Conservation (phyloP, 2,888 invertebrate species). For the Platynereis dumerilii region DNA sequence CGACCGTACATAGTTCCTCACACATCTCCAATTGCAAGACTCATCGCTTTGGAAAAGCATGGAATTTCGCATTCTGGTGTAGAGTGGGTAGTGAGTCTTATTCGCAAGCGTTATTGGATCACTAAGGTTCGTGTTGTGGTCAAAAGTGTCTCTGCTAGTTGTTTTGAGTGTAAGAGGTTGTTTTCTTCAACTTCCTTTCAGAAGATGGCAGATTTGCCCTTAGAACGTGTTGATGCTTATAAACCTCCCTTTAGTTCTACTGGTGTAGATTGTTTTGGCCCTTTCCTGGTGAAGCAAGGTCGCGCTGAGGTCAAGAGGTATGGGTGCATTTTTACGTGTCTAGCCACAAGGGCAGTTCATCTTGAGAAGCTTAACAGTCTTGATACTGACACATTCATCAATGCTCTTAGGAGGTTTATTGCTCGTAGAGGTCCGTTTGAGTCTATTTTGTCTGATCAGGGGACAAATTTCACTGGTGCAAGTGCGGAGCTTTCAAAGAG, state of each 20-base stretch:
- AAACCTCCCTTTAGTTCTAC: constrained; percentile 40
- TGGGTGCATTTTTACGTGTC: constrained; percentile 37
- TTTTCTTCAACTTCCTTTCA: constrained; percentile 14
- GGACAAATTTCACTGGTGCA: constrained; percentile 25
- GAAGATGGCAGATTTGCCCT: constrained; percentile 38
- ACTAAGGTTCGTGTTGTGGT: constrained; percentile 13
- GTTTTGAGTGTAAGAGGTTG: constrained; percentile 24
- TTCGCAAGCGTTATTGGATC: constrained; percentile 30
- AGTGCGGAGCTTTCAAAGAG: constrained; percentile 14
- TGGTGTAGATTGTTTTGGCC: constrained; percentile 45
- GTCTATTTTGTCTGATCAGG: constrained; percentile 6
- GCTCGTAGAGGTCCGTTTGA: not conserved
- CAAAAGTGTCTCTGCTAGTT: constrained; percentile 13
- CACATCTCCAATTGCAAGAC: constrained; percentile 15
- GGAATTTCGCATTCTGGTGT: too few relatives aligned
- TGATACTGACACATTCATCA: constrained; percentile 15
- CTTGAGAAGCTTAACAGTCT: constrained; percentile 14
- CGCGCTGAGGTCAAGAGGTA: constrained; percentile 41
- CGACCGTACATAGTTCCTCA: constrained; percentile 25
- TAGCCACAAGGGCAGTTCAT: constrained; percentile 11
- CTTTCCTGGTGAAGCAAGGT: constrained; percentile 40
- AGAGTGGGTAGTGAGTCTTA: too few relatives aligned
- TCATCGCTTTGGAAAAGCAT: constrained; percentile 29
- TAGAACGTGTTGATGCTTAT: constrained; percentile 35
- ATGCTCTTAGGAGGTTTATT: constrained; percentile 8